Conservation (phyloP, 2,888 invertebrate species). For the Plemyria rubiginata region DNA sequence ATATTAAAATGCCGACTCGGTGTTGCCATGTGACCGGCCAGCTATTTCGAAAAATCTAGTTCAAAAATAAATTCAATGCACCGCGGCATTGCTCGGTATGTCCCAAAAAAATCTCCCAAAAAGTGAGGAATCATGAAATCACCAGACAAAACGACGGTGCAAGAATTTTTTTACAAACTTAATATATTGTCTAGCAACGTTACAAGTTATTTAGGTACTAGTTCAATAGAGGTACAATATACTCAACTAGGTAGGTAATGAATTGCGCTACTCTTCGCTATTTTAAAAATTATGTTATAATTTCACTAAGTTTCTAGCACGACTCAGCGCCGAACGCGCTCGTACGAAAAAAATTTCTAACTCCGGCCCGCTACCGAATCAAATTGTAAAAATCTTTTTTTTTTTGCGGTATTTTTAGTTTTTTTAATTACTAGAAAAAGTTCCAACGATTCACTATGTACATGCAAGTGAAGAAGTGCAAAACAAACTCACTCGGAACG, state of each 20-base stretch:
- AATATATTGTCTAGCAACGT: slow-evolving; percentile 80
- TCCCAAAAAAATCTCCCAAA: slow-evolving; percentile 39
- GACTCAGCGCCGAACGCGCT: slow-evolving; percentile 40
- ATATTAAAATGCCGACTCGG: slow-evolving; percentile 63
- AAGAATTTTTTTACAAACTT: slow-evolving; percentile 66
- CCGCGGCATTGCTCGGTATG: slow-evolving; percentile 40
- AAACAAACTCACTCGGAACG: slow-evolving; percentile 66
- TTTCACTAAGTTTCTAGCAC: slow-evolving; percentile 54
- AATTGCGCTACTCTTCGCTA: slow-evolving; percentile 82
- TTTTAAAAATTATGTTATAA: slow-evolving; percentile 58
- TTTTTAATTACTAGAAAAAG: slow-evolving; percentile 61
- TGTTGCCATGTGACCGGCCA: slow-evolving; percentile 31
- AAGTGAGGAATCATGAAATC: slow-evolving; percentile 32
- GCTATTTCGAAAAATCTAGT: slow-evolving; percentile 41
- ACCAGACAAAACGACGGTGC: slow-evolving; percentile 70
- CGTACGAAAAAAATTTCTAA: slow-evolving; percentile 38
- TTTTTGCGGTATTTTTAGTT: slow-evolving; percentile 65
- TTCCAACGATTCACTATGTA: slow-evolving; percentile 61
- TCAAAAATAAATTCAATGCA: slow-evolving; percentile 44
- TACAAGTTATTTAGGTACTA: slow-evolving; percentile 75
- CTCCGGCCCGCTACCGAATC: slow-evolving; percentile 45
- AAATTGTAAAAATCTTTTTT: slow-evolving; percentile 62
- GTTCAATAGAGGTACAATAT: slow-evolving; percentile 63
- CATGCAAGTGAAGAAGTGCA: slow-evolving; percentile 73
- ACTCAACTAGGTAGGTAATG: slow-evolving; percentile 77